phyloP scores from a whole-genome alignment of 2,113 vertebrate species.

The Antechinus stuartii region DNA sequence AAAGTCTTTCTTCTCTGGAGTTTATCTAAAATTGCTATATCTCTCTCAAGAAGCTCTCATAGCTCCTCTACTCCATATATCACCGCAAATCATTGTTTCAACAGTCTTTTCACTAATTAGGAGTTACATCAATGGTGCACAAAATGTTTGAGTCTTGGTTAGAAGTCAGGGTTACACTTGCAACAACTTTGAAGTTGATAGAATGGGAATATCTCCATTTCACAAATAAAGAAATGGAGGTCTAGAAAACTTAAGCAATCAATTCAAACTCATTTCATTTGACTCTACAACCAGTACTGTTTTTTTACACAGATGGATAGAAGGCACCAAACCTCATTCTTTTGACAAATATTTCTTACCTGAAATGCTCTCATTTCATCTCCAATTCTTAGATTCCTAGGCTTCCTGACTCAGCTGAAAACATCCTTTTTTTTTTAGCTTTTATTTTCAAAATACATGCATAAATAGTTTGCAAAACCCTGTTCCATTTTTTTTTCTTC shows the following conservation, averaged over 20 bases:
- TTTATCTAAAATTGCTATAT: background rate
- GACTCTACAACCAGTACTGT: background rate
- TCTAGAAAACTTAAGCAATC: background rate
- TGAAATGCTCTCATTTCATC: background rate
- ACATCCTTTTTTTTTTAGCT: background rate
- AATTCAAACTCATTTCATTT: background rate
- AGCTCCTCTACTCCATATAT: background rate
- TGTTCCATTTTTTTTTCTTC: too few relatives aligned
- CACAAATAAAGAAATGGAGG: background rate
- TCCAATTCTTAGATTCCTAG: background rate
- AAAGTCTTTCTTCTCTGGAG: background rate
- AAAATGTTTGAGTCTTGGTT: background rate
- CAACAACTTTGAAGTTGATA: background rate
- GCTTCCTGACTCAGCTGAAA: background rate
- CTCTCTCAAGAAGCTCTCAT: background rate
- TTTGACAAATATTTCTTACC: background rate
- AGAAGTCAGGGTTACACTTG: background rate
- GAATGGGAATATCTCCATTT: background rate
- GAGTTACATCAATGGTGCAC: background rate
- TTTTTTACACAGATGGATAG: background rate
- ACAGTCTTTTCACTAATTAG: background rate
- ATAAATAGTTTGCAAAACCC: too few relatives aligned
- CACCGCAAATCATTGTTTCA: background rate
- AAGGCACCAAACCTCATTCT: background rate
- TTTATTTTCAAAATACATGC: too few relatives aligned